phyloP scores from a whole-genome alignment of 2,888 invertebrate species.

The Plebejus argus region DNA sequence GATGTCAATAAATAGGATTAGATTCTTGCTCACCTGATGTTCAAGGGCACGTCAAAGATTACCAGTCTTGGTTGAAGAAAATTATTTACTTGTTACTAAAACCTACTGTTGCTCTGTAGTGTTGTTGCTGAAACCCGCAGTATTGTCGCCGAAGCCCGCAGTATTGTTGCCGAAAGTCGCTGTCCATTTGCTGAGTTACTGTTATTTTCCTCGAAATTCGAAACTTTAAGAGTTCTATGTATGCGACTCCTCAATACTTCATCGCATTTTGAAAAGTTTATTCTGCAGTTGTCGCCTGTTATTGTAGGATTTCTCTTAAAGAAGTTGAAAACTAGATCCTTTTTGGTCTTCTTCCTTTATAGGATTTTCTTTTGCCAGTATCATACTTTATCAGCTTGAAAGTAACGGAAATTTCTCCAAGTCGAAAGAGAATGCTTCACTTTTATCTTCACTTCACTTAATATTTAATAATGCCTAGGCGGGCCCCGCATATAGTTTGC shows the following conservation, averaged over 20 bases:
- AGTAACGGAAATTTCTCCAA: neutral
- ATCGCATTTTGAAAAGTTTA: neutral
- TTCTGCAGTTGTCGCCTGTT: too few relatives aligned
- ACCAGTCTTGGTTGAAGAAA: neutral
- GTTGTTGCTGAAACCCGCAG: neutral
- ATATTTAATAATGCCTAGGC: neutral
- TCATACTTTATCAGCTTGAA: neutral
- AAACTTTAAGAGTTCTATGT: neutral
- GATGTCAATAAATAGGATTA: neutral
- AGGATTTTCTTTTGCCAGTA: neutral
- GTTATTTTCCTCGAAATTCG: neutral
- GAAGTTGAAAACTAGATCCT: neutral
- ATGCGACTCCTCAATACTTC: neutral
- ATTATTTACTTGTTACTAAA: neutral
- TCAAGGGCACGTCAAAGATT: neutral
- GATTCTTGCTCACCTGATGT: neutral
- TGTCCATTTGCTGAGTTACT: neutral
- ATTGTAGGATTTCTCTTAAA: too few relatives aligned
- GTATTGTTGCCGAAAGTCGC: neutral
- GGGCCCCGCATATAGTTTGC: neutral
- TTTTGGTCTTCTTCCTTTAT: neutral
- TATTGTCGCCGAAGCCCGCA: neutral
- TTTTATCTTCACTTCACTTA: neutral
- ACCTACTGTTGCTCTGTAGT: neutral
- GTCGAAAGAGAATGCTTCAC: neutral